Conservation (phyloP, 2,888 invertebrate genomes). For the Eudasyphora cyanicolor region DNA sequence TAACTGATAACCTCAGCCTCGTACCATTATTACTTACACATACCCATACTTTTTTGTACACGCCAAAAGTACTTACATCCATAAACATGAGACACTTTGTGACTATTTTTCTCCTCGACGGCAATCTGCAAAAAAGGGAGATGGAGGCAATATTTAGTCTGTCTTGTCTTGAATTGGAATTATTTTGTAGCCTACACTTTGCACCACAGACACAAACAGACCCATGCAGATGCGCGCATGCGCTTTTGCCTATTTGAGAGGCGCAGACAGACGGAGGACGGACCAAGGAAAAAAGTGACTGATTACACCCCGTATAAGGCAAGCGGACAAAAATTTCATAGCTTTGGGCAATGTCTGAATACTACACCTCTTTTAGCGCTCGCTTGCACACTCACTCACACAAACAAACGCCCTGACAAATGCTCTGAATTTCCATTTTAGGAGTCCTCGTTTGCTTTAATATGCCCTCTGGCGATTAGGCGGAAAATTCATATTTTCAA, state of each 20-base stretch:
- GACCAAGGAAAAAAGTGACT: neutral
- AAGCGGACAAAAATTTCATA: slow-evolving; percentile 26
- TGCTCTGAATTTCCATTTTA: slow-evolving; percentile 12
- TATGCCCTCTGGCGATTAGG: slow-evolving; percentile 59
- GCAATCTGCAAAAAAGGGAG: neutral
- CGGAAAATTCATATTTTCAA: slow-evolving; percentile 59
- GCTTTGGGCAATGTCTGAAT: slow-evolving; percentile 46
- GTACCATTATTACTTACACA: too few relatives aligned
- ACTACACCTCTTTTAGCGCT: slow-evolving; percentile 37
- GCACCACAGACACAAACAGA: neutral
- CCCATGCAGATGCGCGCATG: neutral
- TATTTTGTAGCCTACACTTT: slow-evolving; percentile 59
- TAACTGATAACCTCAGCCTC: too few relatives aligned
- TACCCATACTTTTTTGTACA: slow-evolving; percentile 36
- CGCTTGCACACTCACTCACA: neutral
- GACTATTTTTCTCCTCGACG: slow-evolving; percentile 8
- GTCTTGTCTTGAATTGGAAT: slow-evolving; percentile 50
- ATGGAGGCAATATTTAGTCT: neutral
- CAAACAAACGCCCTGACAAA: neutral
- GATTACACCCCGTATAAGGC: slow-evolving; percentile 13
- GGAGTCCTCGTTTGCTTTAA: slow-evolving; percentile 53
- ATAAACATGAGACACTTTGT: slow-evolving; percentile 60
- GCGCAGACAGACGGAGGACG: neutral
- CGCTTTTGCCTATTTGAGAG: neutral
- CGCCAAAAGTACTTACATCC: slow-evolving; percentile 44